Base-by-base conservation (phyloP, 1,140 invertebrate genomes). In the Procambarus clarkii region DNA sequence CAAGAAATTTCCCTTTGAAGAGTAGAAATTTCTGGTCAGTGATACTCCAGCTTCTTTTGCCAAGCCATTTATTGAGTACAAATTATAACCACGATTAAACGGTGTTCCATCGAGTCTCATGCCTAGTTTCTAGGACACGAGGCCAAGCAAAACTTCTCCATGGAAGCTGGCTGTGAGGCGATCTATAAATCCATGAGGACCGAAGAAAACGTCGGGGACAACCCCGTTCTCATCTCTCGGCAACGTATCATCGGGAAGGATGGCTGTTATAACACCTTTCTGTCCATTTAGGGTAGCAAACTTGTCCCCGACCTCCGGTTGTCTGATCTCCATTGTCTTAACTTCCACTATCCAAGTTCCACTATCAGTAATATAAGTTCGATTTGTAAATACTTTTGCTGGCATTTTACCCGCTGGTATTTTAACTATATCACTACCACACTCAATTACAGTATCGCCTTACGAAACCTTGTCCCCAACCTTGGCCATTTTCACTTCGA, bases 211-310 rank as follows among this genome's bases (percentile, higher is more conserved):
- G 13, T 86, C 84, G 15, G 84, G 84, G 4, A 76, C 74, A 34
- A 64, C 44, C 9, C 84, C 84, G 48, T 86, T 71, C 3, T 21
- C 71, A 9, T 46, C 44, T 44, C 48, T 21, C 48, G 69, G 84
- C 11, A 86, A 71, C 84, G 54, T 3, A 34, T 34, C 45, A 21
- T 86, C 71, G 18, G 84, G 84, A 4, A 86, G 9, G 71, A 86
- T 86, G 5, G 21, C 71, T 24, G 18, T 54, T 5, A 86, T 86
- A n/a, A 86, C 84, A 54, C 84, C 84, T 54, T 86, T 86, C 48
- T 86, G 84, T 11, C 84, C 84, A 77, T 54, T 77, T 21, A 86
- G 84, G 3, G 84, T 77, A n/a, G 71, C 84, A 24, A 86, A 86
- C 18, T 86, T 86, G 21, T 86, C 84, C 4, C 84, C 84, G 44